Evolutionary conservation across 2,113 vertebrate species (phyloP), one percentile per base, ranked within the genome.

Genomic region (Chamaetylas fuelleborni): DNA sequence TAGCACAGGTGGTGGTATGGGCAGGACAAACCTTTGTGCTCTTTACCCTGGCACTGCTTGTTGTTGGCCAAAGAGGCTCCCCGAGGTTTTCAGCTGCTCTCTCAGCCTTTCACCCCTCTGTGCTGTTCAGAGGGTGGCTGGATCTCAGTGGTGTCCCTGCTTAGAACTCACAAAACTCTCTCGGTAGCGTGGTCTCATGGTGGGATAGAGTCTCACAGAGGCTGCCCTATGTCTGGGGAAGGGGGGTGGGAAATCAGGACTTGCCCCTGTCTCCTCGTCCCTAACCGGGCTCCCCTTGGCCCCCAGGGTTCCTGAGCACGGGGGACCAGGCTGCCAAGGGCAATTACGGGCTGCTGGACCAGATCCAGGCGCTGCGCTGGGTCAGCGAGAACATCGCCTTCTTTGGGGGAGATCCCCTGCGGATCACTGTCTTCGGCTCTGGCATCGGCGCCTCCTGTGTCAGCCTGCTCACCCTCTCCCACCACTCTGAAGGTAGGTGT

Each of bases 241-340:
- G 28, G 4, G 7, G 22, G 40, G 31, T 61, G 26, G 65, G 61
- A 86, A 70, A 42, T 24, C 10, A 43, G 57, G 28, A 53, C 28
- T 26, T 9, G 8, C 12, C 42, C 42, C 18, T 34, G n/a, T 54
- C 57, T 67, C 29, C 19, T n/a, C 48, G 33, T 54, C 50, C 43
- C 60, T 89, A 58, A 94, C 51, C 0, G 0, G 72, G 57, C 10
- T 92, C 56, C 65, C 50, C 80, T 97, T 92, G 79, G 29, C 91
- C 67, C 11, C 0, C 97, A 99, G 99, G 99, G 34, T 99, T 99
- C 97, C 98, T 99, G 96, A 99, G 99, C 92, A 99, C 99, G 0
- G 99, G 99, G 4, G 99, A 99, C 98, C 99, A 99, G 98, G 99
- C 99, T 45, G 99, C 99, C 85, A 99, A 99, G 97, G 99, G 99